Evolutionary conservation across 2,797 vertebrate genomes (phyloP).

Genomic region (Chelon auratus): DNA sequence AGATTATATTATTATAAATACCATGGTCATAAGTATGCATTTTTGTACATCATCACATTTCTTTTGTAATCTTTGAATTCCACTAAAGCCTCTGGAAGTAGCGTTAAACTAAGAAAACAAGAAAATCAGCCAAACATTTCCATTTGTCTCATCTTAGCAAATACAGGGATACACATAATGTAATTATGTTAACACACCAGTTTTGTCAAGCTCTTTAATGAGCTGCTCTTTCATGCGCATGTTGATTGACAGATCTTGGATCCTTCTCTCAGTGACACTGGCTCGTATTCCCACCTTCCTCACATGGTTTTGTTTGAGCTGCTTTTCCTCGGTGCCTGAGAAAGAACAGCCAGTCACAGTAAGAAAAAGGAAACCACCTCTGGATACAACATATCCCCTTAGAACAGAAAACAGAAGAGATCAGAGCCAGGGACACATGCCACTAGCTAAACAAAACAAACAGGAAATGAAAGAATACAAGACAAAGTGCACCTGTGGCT

Average conservation of each 20-base stretch:
- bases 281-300: constrained; percentile 81
- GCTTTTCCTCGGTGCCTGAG: constrained; percentile 67
- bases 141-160: background rate
- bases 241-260: constrained; percentile 88
- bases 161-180: background rate
- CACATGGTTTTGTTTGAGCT: constrained; percentile 69
- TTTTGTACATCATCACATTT: no score
- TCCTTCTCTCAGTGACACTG: constrained; percentile 82
- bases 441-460: background rate
- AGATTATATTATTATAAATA: no score
- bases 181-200: constrained; percentile 79
- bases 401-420: background rate
- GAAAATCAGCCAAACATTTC: background rate
- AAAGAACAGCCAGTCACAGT: constrained; percentile 7
- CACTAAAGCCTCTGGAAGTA: no score
- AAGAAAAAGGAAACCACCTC: constrained; percentile 11
- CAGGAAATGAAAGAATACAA: background rate
- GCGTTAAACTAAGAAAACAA: no score
- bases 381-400: background rate
- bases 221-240: constrained; percentile 91
- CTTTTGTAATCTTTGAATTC: no score
- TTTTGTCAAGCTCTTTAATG: constrained; percentile 90
- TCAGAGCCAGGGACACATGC: constrained; percentile 1
- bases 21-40: no score
- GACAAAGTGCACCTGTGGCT: constrained; percentile 51